These are phyloP conservation scores for Ciconia stormi DNA, from an alignment of 2,113 vertebrate species.

Conservation along the genomic window DNA sequence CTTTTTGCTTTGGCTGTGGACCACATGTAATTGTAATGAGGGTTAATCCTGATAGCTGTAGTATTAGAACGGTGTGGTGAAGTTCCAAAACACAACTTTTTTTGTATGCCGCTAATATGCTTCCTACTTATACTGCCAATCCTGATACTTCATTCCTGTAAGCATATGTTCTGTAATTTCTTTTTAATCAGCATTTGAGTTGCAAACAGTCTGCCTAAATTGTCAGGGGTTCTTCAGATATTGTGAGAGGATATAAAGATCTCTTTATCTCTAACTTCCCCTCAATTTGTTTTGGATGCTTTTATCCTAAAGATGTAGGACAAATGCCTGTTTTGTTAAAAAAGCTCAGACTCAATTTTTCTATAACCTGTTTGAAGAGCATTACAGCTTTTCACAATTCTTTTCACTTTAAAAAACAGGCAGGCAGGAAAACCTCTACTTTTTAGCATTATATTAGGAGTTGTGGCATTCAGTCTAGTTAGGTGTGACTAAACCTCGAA, in stretches of 20 bases:
- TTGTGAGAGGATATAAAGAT: neutral
- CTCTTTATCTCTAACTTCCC: neutral
- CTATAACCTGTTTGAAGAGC: neutral
- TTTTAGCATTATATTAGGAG: neutral
- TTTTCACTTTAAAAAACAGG: neutral
- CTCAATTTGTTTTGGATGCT: neutral
- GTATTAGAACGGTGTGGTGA: neutral
- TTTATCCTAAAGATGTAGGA: neutral
- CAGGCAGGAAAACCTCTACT: neutral
- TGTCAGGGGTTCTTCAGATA: neutral
- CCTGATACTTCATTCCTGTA: neutral
- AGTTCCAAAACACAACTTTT: neutral
- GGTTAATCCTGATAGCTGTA: neutral
- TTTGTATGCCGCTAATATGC: neutral
- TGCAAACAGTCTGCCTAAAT: neutral
- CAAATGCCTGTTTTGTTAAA: neutral
- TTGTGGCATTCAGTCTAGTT: neutral
- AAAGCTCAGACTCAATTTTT: neutral
- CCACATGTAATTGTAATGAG: neutral
- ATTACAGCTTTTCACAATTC: neutral
- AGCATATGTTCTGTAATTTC: neutral
- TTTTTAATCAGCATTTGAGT: constrained; percentile 10
- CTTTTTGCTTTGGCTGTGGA: neutral
- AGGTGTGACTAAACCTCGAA: neutral
- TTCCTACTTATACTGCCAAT: neutral